A percentile compares a stretch with the other conserved stretches of the same genome.
These are phyloP conservation scores for Oncopodura yosiiana DNA, from an alignment of 1,140 invertebrate species.

Conservation along the genomic window DNA sequence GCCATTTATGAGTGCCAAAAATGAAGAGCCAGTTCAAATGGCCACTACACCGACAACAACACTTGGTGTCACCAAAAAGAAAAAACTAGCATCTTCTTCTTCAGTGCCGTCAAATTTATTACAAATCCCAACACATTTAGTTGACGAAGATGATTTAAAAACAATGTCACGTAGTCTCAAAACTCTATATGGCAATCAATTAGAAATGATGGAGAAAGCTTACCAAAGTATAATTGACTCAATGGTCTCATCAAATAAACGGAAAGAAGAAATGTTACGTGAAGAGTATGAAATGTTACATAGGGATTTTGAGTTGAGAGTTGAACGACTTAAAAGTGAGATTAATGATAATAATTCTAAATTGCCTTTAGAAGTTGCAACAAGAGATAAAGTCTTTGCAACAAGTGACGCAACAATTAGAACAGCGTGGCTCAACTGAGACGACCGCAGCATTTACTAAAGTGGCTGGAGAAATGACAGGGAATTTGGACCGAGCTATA, in stretches of 20 bases:
- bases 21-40: too few species aligned
- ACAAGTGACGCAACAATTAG: too few species aligned
- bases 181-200: conserved; percentile 25
- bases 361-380: too few species aligned
- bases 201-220: conserved; percentile 27
- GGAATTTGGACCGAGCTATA: too few species aligned
- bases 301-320: conserved; percentile 23
- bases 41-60: too few species aligned
- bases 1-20: too few species aligned
- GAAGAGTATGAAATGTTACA: conserved; percentile 31
- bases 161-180: conserved; percentile 27
- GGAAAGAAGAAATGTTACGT: conserved; percentile 30
- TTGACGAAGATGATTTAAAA: conserved; percentile 33
- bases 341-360: neutral
- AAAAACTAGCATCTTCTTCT: too few species aligned
- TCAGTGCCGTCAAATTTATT: neutral
- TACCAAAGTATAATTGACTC: conserved; percentile 25
- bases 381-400: neutral
- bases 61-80: too few species aligned
- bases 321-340: conserved; percentile 10
- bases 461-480: too few species aligned
- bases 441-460: too few species aligned
- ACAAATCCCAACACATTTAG: conserved; percentile 25
- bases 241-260: conserved; percentile 13
- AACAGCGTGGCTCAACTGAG: too few species aligned